Conservation (phyloP, 35 echinoderm and acorn worm genomes). For the Holothuria glaberrima region DNA sequence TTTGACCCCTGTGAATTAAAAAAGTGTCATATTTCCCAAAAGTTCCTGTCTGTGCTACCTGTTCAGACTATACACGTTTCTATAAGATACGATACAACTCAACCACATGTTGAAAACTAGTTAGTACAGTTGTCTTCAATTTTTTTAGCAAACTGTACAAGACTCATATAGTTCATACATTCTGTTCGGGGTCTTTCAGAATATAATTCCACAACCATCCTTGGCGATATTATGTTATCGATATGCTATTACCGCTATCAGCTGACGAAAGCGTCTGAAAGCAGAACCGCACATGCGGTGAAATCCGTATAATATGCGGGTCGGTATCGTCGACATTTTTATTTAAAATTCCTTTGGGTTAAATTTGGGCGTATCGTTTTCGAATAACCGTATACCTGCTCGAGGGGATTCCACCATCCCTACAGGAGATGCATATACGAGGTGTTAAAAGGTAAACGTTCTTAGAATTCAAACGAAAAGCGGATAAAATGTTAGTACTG, state of each 20-base stretch:
- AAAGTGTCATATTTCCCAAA: no score
- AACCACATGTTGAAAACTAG: no score
- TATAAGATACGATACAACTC: no score
- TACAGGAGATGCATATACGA: conserved; percentile 7
- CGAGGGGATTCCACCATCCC: neutral
- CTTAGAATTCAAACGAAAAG: neutral
- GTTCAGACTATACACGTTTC: no score
- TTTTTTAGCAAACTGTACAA: no score
- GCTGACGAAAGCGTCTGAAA: conserved; percentile 16
- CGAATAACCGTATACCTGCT: conserved; percentile 15
- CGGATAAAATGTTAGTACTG: conserved; percentile 35
- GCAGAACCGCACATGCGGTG: conserved; percentile 31
- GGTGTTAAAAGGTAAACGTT: conserved; percentile 31
- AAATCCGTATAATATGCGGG: conserved; percentile 8
- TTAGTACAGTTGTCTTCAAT: no score
- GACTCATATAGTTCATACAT: no score
- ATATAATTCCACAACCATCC: no score
- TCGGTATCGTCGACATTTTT: neutral
- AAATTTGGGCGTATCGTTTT: conserved; percentile 36
- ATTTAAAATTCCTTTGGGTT: conserved; percentile 1
- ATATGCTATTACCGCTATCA: conserved; percentile 36
- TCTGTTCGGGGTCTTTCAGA: no score
- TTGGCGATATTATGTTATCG: neutral
- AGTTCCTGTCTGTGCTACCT: no score
- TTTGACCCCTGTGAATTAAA: no score